These are phyloP conservation scores for Toxotes jaculatrix DNA, from an alignment of 2,113 vertebrate species.

Conservation along the genomic window DNA sequence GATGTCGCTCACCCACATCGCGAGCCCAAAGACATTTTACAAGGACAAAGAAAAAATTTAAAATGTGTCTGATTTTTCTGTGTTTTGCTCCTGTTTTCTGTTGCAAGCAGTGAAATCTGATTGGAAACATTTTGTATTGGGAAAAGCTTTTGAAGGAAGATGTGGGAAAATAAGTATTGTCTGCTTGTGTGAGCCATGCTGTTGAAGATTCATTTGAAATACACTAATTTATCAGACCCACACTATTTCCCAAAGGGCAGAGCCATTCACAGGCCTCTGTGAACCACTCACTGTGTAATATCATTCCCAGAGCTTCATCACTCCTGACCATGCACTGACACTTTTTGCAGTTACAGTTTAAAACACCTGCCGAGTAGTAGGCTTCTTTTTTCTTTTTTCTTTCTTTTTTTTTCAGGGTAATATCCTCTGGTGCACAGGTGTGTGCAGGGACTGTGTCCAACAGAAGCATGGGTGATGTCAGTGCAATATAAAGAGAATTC, in stretches of 20 bases:
- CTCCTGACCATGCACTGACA: background rate
- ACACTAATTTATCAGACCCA: conserved; percentile 57
- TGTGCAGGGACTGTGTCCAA: conserved; percentile 1
- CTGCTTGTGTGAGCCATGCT: conserved; percentile 48
- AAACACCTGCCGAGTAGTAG: conserved; percentile 3
- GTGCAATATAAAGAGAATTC: background rate
- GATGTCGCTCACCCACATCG: conserved; percentile 23
- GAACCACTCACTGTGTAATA: background rate
- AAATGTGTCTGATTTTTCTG: background rate
- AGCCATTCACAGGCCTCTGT: conserved; percentile 22
- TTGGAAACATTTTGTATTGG: conserved; percentile 71
- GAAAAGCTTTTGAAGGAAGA: conserved; percentile 66
- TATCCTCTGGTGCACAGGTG: conserved; percentile 21
- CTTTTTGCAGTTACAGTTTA: background rate
- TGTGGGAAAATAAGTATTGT: conserved; percentile 39
- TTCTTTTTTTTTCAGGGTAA: background rate
- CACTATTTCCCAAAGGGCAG: conserved; percentile 42
- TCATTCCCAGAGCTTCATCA: conserved; percentile 10
- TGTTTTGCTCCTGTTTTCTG: conserved; percentile 33
- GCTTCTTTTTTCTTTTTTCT: background rate
- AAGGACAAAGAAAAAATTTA: background rate
- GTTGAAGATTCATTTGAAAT: conserved; percentile 66
- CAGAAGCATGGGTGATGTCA: background rate
- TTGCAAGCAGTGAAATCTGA: conserved; percentile 59
- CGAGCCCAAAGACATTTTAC: background rate